Conservation (phyloP, 2,888 invertebrate species). For the Ellobium chinense region DNA sequence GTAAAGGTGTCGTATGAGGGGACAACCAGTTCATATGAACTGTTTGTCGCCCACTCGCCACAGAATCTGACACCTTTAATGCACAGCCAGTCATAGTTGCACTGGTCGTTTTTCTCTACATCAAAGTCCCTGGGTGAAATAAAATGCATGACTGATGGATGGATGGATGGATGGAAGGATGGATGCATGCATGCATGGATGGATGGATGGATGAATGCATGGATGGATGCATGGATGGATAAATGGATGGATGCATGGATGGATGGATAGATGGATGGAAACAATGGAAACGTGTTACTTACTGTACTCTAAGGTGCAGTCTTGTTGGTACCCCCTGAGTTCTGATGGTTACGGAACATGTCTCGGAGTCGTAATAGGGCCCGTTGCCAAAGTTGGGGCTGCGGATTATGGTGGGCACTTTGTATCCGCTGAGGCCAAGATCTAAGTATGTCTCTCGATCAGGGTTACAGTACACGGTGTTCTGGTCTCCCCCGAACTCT, state of each 20-base stretch:
- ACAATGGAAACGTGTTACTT: too few species aligned
- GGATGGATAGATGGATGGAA: background rate
- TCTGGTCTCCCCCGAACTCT: too few species aligned
- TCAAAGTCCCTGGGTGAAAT: background rate
- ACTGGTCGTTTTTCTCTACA: background rate
- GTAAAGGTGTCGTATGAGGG: background rate
- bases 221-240: background rate
- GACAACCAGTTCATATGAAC: background rate
- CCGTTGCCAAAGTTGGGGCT: too few species aligned
- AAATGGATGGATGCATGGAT: background rate
- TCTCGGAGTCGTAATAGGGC: too few species aligned
- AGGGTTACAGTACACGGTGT: too few species aligned
- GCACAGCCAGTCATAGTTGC: background rate
- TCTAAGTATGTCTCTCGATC: too few species aligned
- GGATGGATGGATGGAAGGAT: background rate
- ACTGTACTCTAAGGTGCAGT: too few species aligned
- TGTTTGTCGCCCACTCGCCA: background rate
- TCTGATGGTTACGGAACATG: too few species aligned
- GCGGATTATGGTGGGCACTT: too few species aligned
- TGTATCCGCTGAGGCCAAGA: too few species aligned
- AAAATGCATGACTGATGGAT: background rate
- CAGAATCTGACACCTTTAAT: background rate
- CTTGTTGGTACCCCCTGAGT: too few species aligned
- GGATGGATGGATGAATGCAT: background rate
- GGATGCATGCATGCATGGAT: background rate